Percentiles rank a stretch among this genome's conserved stretches.
Evolutionary conservation across 2,888 invertebrate genomes (phyloP).

Genomic region (Polydrusus pterygomalis): DNA sequence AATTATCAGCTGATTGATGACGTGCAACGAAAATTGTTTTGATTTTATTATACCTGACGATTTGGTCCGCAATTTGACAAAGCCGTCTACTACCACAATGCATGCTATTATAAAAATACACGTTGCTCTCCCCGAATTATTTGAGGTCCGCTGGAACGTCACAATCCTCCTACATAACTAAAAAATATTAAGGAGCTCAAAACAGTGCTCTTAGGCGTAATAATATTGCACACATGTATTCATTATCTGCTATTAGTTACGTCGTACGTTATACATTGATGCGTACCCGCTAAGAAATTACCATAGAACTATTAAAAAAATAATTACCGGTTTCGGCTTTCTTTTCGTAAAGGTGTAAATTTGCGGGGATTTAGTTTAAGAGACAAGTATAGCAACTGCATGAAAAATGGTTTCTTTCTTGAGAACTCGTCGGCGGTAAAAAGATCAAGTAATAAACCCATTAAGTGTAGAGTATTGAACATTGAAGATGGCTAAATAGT

Average conservation of each 20-base stretch:
- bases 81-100: neutral
- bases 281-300: constrained; percentile 60
- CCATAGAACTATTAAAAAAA: constrained; percentile 47
- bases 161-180: constrained; percentile 6
- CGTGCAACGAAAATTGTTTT: no score
- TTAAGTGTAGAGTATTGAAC: no score
- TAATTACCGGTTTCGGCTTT: constrained; percentile 52
- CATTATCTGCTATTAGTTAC: constrained; percentile 66
- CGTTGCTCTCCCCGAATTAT: neutral
- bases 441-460: no score
- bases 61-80: no score
- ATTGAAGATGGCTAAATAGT: no score
- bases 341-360: constrained; percentile 31
- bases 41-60: no score
- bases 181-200: constrained; percentile 23
- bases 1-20: no score
- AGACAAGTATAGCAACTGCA: neutral
- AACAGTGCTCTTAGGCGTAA: constrained; percentile 57
- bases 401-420: neutral
- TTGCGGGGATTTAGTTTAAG: constrained; percentile 29
- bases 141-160: constrained; percentile 43
- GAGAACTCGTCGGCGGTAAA: no score
- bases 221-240: constrained; percentile 60
- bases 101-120: neutral
- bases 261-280: constrained; percentile 62